phyloP scores from a whole-genome alignment of 2,113 vertebrate species.

The Nematolebias whitei region DNA sequence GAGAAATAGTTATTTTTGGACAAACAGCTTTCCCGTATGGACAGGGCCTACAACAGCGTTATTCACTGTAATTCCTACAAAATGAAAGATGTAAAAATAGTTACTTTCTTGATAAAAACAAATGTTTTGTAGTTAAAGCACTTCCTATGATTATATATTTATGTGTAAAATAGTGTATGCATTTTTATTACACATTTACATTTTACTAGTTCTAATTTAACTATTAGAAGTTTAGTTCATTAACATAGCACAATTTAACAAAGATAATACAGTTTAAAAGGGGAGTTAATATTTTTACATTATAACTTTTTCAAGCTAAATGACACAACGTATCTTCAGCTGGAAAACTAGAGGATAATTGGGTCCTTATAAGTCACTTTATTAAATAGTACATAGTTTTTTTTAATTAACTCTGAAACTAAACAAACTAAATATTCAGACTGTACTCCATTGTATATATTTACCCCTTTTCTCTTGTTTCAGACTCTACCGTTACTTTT shows the following conservation, averaged over 20 bases:
- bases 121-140: not conserved
- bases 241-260: not conserved
- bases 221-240: not conserved
- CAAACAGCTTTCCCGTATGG: no score
- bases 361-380: conserved; percentile 23
- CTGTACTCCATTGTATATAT: conserved; percentile 60
- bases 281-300: not conserved
- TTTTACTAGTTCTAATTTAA: conserved; percentile 1
- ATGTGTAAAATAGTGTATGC: not conserved
- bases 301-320: not conserved
- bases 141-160: not conserved
- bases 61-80: no score
- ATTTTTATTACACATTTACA: conserved; percentile 1
- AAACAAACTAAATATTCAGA: conserved; percentile 52
- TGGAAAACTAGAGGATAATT: conserved; percentile 18
- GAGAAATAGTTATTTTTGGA: no score
- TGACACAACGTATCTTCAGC: not conserved
- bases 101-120: conserved; percentile 1
- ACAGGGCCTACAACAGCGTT: no score
- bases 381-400: conserved; percentile 27
- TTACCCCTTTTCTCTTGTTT: conserved; percentile 43
- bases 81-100: not conserved
- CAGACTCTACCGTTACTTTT: conserved; percentile 25
- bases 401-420: conserved; percentile 15
- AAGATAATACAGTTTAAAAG: not conserved